Evolutionary conservation across 2,113 vertebrate genomes (phyloP), one percentile per base, ranked within the genome.

Genomic region (Callipepla squamata): DNA sequence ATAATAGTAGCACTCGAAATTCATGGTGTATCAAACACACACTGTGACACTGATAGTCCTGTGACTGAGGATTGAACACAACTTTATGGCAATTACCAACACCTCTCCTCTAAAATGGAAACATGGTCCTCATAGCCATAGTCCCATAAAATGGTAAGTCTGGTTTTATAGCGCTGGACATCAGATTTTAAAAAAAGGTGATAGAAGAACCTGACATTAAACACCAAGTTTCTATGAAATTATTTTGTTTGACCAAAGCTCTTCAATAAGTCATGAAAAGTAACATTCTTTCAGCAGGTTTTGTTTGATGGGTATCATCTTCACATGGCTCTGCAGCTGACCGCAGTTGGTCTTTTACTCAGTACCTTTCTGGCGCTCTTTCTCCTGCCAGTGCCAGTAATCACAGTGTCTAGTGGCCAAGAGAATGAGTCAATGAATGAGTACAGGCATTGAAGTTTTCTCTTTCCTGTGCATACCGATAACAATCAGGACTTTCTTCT

Each of bases 371-470:
- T 30, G 26, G 4, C 40, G 17, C 23, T 36, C 70, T 44, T 68
- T 67, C 66, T 28, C 16, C 25, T 63, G 34, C 25, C n/a, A 32
- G 0, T 16, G 7, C 59, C 65, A 50, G 1, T 6, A 59, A 12
- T 1, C 9, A 22, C 40, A 1, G 0, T 36, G 65, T 11, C 61
- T n/a, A 40, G 7, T 34, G 7, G 32, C 28, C 51, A 55, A 17
- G 51, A 55, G 51, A 55, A 55, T 53, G 14, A 9, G 51, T 53
- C 26, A 53, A 16, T 53, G 70, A 40, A 40, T 40, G 40, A 40
- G 40, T 32, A 36, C 45, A 26, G 8, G 47, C 22, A 34, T 67
- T 42, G 10, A 32, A 40, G 13, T 48, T 48, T 78, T n/a, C 45
- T 85, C 32, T 58, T 76, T 48, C 30, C 12, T 13, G 23, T 21